Conservation (phyloP, 1,140 invertebrate species). For the Hylaeus anthracinus region DNA sequence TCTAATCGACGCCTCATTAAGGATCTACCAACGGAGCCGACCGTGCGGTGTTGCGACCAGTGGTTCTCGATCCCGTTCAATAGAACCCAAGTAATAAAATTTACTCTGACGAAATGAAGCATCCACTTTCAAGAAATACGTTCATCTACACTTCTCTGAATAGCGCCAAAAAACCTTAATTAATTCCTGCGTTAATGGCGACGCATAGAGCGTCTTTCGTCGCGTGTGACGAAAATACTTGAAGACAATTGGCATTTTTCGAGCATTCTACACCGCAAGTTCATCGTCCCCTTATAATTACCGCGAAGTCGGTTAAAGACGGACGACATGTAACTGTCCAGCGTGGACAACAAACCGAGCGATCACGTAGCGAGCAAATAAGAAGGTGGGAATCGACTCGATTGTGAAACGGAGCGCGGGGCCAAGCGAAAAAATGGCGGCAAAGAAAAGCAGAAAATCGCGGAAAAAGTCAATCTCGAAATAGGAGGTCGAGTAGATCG, state of each 20-base stretch:
- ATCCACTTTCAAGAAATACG: no score
- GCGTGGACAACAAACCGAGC: constrained; percentile 33
- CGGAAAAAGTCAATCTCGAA: constrained; percentile 36
- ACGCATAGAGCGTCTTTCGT: not conserved
- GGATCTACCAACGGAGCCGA: constrained; percentile 65
- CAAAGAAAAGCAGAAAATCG: constrained; percentile 23
- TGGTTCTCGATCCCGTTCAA: constrained; percentile 53
- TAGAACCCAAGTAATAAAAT: no score
- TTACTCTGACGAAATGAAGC: not conserved
- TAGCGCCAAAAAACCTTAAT: no score
- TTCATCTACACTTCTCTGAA: no score
- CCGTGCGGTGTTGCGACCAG: constrained; percentile 56
- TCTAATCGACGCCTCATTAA: constrained; percentile 78
- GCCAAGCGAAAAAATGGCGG: constrained; percentile 37
- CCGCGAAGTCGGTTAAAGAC: constrained; percentile 67
- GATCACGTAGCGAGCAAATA: constrained; percentile 57
- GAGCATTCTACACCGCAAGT: constrained; percentile 39
- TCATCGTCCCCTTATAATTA: constrained; percentile 70
- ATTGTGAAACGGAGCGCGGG: constrained; percentile 50
- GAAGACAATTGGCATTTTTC: constrained; percentile 32
- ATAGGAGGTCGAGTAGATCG: constrained; percentile 54
- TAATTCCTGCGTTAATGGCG: no score
- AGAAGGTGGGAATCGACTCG: constrained; percentile 55
- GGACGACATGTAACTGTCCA: constrained; percentile 54
- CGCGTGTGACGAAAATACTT: not conserved